Evolutionary conservation across 2,797 vertebrate species (phyloP), one percentile per base, ranked within the genome.

Genomic region (Argya squamiceps): DNA sequence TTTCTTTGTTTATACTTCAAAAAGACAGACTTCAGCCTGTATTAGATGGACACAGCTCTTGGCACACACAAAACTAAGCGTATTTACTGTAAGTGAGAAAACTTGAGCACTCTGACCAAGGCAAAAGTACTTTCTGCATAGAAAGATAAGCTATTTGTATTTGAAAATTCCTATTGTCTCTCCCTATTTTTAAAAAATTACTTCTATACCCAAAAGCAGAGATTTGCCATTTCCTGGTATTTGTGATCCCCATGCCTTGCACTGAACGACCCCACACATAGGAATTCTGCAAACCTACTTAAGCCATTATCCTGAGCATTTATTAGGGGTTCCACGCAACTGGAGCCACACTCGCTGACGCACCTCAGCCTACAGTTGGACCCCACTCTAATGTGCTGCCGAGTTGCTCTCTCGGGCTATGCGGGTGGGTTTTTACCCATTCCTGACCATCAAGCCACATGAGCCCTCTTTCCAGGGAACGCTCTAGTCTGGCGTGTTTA

Each of bases 401-500:
- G n/a, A 58, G 30, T 2, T 29, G n/a, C 30, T 34, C 39, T 29
- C 59, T 14, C 5, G 8, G 39, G 20, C 2, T 0, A 16, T 12
- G 26, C 0, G 5, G 11, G 32, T 13, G 55, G 13, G 15, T 23
- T 47, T 50, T 15, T 56, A 7, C 53, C 21, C 0, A 37, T n/a
- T n/a, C n/a, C 26, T n/a, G 24, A n/a, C 43, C 34, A 43, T 22
- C n/a, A 37, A 19, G 34, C 9, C 17, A 21, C 26, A 36, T 2
- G 15, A 47, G n/a, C 63, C 30, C 13, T 12, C 58, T 24, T 27
- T 30, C 9, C 15, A 47, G 24, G 11, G 15, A 52, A 12, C 9
- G 12, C 24, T n/a, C 13, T 10, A 41, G 23, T 30, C 34, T 1
- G 34, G 22, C 0, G 11, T 1, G 5, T 39, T 20, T 44, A 15